A percentile compares a stretch with the other conserved stretches of the same genome.
phyloP scores from a whole-genome alignment of 2,113 vertebrate genomes.

The Sander vitreus region DNA sequence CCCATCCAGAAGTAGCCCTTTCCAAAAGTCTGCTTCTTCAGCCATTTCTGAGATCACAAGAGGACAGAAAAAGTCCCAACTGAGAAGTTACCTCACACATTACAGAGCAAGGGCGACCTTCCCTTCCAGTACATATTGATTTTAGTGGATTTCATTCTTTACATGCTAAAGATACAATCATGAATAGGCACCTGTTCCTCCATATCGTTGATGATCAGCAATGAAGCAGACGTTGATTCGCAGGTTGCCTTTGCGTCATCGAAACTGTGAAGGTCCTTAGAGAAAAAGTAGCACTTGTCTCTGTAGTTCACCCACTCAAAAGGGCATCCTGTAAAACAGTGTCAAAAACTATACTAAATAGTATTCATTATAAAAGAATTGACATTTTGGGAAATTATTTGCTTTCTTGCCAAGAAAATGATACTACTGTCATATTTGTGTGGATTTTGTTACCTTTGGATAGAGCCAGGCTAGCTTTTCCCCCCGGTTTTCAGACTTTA shows the following conservation, averaged over 20 bases:
- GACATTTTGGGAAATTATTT: neutral
- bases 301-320: constrained; percentile 89
- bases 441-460: neutral
- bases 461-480: neutral
- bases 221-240: constrained; percentile 82
- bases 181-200: constrained; percentile 89
- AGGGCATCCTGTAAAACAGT: constrained; percentile 86
- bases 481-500: no score
- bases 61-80: constrained; percentile 28
- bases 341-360: neutral
- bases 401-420: neutral
- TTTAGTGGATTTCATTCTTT: neutral
- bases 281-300: constrained; percentile 94
- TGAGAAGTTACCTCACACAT: neutral
- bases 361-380: neutral
- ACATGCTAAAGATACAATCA: neutral
- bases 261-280: constrained; percentile 87
- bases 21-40: constrained; percentile 87
- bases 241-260: constrained; percentile 89
- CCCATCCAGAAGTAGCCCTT: constrained; percentile 95
- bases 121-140: neutral
- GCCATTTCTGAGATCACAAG: constrained; percentile 88
- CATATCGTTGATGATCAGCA: constrained; percentile 90
- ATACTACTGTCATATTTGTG: neutral
- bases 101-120: neutral